Evolutionary conservation across 2,888 invertebrate species (phyloP), one percentile per base, ranked within the genome.

Genomic region (Allolobophora icterica): DNA sequence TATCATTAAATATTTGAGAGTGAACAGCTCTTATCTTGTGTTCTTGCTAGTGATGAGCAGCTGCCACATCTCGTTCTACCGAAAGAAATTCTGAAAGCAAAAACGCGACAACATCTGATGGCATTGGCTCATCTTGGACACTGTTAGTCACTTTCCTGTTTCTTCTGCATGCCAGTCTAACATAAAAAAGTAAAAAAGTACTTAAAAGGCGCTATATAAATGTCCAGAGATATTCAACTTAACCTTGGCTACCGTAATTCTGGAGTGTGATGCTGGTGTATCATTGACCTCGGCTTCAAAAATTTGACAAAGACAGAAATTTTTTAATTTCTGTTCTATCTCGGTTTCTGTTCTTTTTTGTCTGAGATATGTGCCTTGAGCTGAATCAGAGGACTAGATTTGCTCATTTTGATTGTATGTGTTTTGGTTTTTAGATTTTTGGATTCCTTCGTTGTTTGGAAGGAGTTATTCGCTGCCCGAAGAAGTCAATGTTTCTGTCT

Each of bases 381-480:
- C 52, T 24, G 52, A 52, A 24, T 24, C 45, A 1, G 13, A 11
- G 5, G 45, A 71, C 30, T 6, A 8, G 71, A n/a, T 71, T 71
- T n/a, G 8, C 8, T 52, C 30, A 71, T n/a, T 30, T 11, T 30
- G n/a, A 71, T 71, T 71, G n/a, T 71, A 8, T 30, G 71, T 71
- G 30, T 30, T 71, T 71, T 71, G 17, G n/a, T 24, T 71, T 71
- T n/a, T n/a, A 71, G 71, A 71, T 11, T 71, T 71, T 8, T 71
- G 71, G 71, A 13, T 71, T 71, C 71, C 71, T 71, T 71, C 71
- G 8, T 71, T 71, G 71, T 71, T 71, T 71, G 71, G 30, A 71
- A 71, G 71, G 71, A 71, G 71, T 71, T n/a, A n/a, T 71, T 71
- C 71, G n/a, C 71, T 71, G n/a, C 71, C 71, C n/a, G 71, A 71